Conservation (phyloP, 1,140 invertebrate species). For the Pseudomyrmex cubaensis region DNA sequence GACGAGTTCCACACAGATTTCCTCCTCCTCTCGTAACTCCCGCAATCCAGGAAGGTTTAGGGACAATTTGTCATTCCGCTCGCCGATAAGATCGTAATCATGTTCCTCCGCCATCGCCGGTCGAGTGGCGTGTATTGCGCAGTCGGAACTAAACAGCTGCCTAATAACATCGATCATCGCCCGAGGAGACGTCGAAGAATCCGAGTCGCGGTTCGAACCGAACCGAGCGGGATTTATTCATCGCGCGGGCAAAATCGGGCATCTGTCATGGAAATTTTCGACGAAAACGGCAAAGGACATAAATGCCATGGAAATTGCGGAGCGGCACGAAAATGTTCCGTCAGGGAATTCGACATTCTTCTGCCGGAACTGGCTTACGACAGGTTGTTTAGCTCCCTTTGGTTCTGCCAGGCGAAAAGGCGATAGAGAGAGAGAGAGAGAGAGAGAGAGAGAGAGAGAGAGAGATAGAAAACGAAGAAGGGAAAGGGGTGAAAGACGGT, state of each 20-base stretch:
- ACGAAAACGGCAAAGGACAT: slow-evolving; percentile 68
- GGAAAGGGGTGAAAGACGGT: not conserved
- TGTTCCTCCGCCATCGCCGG: not conserved
- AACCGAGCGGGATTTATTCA: slow-evolving; percentile 67
- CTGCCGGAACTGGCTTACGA: slow-evolving; percentile 76
- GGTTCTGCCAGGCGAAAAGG: not conserved
- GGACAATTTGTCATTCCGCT: slow-evolving; percentile 49
- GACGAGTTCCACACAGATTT: not conserved
- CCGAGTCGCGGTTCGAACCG: slow-evolving; percentile 38
- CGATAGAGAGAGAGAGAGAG: not conserved
- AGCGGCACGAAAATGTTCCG: slow-evolving; percentile 65
- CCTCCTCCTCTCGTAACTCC: too few species aligned
- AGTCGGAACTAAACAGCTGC: slow-evolving; percentile 68
- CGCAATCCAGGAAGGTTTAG: not conserved
- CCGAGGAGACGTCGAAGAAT: slow-evolving; percentile 65
- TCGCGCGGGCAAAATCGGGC: slow-evolving; percentile 52
- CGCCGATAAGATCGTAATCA: slow-evolving; percentile 50
- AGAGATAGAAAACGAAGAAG: too few species aligned
- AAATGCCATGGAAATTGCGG: slow-evolving; percentile 72
- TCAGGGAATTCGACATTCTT: slow-evolving; percentile 75
- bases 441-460: not conserved
- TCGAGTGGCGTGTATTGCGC: slow-evolving; percentile 32
- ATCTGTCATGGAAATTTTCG: slow-evolving; percentile 74
- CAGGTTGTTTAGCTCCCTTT: slow-evolving; percentile 71
- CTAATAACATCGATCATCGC: slow-evolving; percentile 71